A percentile compares a stretch with the other conserved stretches of the same genome.
Conservation (phyloP, 2,113 vertebrate genomes). For the Serilophus lunatus region DNA sequence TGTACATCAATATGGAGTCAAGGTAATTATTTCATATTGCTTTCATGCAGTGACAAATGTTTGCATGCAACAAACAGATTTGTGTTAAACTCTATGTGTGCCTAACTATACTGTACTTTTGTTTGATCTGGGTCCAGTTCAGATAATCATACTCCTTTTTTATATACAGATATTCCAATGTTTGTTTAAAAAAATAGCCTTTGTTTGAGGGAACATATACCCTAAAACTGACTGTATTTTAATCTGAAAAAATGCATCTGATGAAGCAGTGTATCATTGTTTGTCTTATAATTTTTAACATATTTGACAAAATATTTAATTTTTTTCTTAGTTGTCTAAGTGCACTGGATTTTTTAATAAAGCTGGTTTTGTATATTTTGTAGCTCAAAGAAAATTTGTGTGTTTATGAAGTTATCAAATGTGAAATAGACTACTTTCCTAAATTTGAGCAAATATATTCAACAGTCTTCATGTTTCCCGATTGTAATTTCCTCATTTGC, state of each 20-base stretch:
- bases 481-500: neutral
- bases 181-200: neutral
- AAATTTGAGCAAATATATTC: neutral
- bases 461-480: neutral
- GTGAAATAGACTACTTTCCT: neutral
- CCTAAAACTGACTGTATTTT: neutral
- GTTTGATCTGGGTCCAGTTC: neutral
- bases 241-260: neutral
- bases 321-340: neutral
- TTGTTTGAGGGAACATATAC: neutral
- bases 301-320: neutral
- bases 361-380: neutral
- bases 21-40: neutral
- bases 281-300: neutral
- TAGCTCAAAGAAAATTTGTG: neutral
- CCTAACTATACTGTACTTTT: neutral
- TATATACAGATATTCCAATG: neutral
- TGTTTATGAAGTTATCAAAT: neutral
- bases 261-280: neutral
- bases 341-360: neutral
- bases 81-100: rapidly evolving
- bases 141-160: neutral
- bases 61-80: neutral
- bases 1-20: neutral
- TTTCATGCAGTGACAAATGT: neutral